phyloP scores from a whole-genome alignment of 37 sponge, comb jelly and placozoan genomes.

The Amphimedon queenslandica region DNA sequence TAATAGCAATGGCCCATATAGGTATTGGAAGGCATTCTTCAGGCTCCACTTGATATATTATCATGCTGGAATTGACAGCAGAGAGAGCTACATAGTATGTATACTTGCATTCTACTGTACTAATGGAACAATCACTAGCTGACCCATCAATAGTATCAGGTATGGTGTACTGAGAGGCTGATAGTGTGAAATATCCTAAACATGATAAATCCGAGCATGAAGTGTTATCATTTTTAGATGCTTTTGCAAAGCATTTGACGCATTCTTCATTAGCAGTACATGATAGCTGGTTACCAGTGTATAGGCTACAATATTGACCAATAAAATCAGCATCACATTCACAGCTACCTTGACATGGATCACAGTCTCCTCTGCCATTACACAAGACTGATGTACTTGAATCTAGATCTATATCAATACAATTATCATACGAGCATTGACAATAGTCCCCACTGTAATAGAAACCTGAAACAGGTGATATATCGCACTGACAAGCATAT shows the following conservation, averaged over 20 bases:
- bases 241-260: slow-evolving; percentile 2
- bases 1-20: slow-evolving; percentile 42
- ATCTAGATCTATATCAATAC: background rate
- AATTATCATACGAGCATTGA: background rate
- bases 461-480: background rate
- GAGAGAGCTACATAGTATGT: slow-evolving; percentile 1
- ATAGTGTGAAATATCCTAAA: background rate
- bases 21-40: background rate
- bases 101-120: background rate
- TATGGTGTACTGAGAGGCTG: background rate
- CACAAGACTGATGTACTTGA: background rate
- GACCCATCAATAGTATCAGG: background rate
- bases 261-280: background rate
- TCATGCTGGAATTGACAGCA: background rate
- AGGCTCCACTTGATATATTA: background rate
- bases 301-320: background rate
- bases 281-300: too few species aligned
- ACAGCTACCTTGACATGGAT: background rate
- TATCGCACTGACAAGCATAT: background rate
- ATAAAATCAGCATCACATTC: background rate
- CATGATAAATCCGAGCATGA: background rate
- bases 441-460: background rate
- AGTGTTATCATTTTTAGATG: too few species aligned
- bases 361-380: background rate
- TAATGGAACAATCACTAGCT: background rate